Base-by-base conservation (phyloP, 2,888 invertebrate species). In the Bombylius discolor region DNA sequence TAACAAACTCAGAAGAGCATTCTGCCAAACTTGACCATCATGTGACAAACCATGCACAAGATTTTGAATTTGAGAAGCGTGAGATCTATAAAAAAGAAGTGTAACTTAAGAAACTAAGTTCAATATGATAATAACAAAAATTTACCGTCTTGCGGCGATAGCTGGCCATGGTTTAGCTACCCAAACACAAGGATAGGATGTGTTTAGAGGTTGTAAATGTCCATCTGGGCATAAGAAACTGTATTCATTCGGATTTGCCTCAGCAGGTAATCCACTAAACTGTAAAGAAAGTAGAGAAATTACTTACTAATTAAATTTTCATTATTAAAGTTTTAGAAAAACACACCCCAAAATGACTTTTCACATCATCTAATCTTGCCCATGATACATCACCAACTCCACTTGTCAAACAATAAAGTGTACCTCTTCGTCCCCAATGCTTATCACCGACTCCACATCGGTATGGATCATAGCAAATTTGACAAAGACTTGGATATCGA, bases 341-440 rank as follows among this genome's bases (percentile, higher is more conserved):
- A 64, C 71, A 69, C 65, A 84, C 82, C 64, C 81, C 81, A 64
- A 89, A 88, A 66, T 85, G 85, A 39, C 76, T 68, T 32, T 69
- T 68, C 12, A 85, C 81, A 65, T 87, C 86, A 61, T 84, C 84
- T 1, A 84, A 74, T 60, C 87, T 83, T 0, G 85, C 85, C 88
- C 90, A 92, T 4, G 87, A 85, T 36, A 92, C 80, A 68, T 92
- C 89, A 0, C 92, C 94, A 1, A 78, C 79, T 13, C 84, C 84
- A 59, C 86, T 86, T 0, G 83, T 81, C 32, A 95, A 76, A 64
- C 96, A 96, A 42, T 81, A 77, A 5, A 94, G 76, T 0, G 90
- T 84, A 0, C 95, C 95, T 49, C 82, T 77, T 59, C 85, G 80
- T 4, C 94, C 94, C 79, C 89, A 88, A 71, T 89, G 92, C 53